Conservation (phyloP, 2,797 vertebrate genomes). For the Lagothrix lagotricha region DNA sequence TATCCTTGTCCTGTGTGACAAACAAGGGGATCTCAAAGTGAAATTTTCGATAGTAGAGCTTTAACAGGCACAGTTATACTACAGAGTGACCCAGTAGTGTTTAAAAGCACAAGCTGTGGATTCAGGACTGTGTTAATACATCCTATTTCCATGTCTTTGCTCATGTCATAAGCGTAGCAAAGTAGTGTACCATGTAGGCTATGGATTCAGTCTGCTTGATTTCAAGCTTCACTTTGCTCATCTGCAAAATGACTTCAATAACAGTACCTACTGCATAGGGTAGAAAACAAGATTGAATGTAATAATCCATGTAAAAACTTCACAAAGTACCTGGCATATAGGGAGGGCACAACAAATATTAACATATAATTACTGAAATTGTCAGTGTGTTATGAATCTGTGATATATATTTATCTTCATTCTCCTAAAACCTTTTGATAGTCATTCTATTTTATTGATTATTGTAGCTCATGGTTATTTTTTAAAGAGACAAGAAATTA, state of each 20-base stretch:
- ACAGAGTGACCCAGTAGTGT: not conserved
- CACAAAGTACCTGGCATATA: not conserved
- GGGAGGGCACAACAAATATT: not conserved
- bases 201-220: not conserved
- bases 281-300: not conserved
- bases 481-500: not conserved
- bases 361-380: not conserved
- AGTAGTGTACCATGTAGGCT: not conserved
- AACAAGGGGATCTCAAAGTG: not conserved
- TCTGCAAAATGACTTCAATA: not conserved
- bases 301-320: conserved; percentile 10
- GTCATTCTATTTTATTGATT: not conserved
- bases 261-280: not conserved
- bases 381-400: not conserved
- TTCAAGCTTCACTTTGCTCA: not conserved
- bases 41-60: not conserved
- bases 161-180: not conserved
- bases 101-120: not conserved
- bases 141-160: not conserved
- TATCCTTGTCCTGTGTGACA: not conserved
- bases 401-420: not conserved
- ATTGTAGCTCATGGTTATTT: not conserved
- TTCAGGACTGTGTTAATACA: not conserved
- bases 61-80: not conserved
- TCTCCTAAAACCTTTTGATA: not conserved